These are phyloP conservation scores for Eurystomus gularis DNA, from an alignment of 2,113 vertebrate genomes.

Conservation along the genomic window DNA sequence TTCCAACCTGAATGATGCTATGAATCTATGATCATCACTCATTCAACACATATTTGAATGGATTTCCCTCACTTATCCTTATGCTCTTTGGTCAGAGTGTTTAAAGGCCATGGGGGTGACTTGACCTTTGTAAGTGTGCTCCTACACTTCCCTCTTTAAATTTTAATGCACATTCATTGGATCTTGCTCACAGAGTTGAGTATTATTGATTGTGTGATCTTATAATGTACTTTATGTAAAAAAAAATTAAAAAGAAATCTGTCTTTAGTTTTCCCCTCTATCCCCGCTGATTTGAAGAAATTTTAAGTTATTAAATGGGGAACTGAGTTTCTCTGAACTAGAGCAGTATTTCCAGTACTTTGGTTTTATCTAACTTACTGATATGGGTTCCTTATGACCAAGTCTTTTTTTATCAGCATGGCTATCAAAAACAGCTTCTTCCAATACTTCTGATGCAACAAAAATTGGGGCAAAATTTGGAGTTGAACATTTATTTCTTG, in stretches of 20 bases:
- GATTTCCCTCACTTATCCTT: slow-evolving; percentile 20
- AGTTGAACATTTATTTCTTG: background rate
- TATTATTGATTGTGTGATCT: slow-evolving; percentile 19
- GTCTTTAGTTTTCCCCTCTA: background rate
- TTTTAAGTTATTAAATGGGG: background rate
- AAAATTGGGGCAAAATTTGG: background rate
- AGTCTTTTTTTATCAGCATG: background rate
- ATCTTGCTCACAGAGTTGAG: background rate
- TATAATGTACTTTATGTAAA: background rate
- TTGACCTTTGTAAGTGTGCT: background rate
- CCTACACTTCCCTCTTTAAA: slow-evolving; percentile 28
- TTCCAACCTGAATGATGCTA: no score
- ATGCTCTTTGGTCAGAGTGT: background rate
- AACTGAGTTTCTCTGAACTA: background rate
- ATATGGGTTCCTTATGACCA: background rate
- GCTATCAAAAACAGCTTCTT: background rate
- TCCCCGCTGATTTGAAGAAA: background rate
- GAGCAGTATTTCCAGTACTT: background rate
- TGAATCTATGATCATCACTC: background rate
- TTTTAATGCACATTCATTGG: background rate
- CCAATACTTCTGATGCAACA: background rate
- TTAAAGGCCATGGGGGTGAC: background rate
- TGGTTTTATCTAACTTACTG: background rate
- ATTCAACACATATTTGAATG: background rate
- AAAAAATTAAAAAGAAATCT: background rate